Base-by-base conservation (phyloP, 2,888 invertebrate species). In the Ophonus ardosiacus region DNA sequence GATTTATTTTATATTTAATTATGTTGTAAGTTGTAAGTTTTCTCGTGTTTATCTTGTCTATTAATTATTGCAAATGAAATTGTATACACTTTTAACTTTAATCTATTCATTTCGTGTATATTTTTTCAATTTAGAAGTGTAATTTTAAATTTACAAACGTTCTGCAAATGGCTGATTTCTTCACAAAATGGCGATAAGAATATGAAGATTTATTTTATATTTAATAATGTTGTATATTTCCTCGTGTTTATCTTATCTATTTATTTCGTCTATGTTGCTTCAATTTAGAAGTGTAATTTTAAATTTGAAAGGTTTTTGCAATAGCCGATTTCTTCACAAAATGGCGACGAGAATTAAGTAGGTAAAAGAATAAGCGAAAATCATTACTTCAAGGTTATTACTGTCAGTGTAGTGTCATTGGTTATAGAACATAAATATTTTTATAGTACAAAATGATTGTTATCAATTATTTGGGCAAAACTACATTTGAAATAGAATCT, bases 11-110 rank as follows among this genome's bases (percentile, higher is more conserved):
- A 61, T 80, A 57, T 61, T 80, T 61, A 40, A 43, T 61, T 40
- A 80, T 80, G 61, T n/a, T n/a, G n/a, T n/a, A n/a, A n/a, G n/a
- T 80, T 78, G 59, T 63, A 61, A 63, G 59, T 61, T 61, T 61
- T 80, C 61, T 61, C 56, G 56, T 78, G 78, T 78, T 31, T 78
- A 24, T 78, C 57, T 78, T 78, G 71, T 74, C 71, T 43, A 15
- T 40, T 76, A 10, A 18, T 78, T 78, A 78, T 56, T 78, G 57
- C 59, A 78, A 57, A 57, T 68, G 68, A 68, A 68, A 74, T 74
- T 74, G 15, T 74, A 74, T 43, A 43, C 18, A n/a, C 13, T 43
- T 74, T 51, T 74, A 43, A 74, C 10, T 43, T n/a, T 74, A 51
- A 74, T 74, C 43, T 74, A 74, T 74, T 74, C 51, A 74, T 74